phyloP scores from a whole-genome alignment of 1,140 invertebrate genomes.

The Ridgeia piscesae region DNA sequence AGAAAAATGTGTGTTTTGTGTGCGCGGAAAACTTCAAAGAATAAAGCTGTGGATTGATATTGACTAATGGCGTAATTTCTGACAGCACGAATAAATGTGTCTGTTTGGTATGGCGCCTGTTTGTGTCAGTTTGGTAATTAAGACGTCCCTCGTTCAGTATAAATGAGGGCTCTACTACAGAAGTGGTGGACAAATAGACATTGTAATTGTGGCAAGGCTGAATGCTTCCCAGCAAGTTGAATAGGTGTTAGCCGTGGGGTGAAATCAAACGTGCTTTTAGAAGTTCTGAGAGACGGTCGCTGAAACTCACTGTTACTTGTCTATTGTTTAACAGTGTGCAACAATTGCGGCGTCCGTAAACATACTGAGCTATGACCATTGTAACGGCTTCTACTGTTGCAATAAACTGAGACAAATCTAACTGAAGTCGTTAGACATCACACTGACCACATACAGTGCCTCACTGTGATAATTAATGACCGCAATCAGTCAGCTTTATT shows the following conservation, averaged over 20 bases:
- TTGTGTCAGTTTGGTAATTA: too few species aligned
- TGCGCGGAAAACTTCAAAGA: not conserved
- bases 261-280: not conserved
- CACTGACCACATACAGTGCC: not conserved
- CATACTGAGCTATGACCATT: not conserved
- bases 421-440: not conserved
- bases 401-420: not conserved
- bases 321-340: not conserved
- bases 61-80: not conserved
- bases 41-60: not conserved
- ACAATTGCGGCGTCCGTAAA: not conserved
- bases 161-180: too few species aligned
- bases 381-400: not conserved
- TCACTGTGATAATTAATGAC: not conserved
- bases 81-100: not conserved
- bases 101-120: not conserved
- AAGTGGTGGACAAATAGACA: too few species aligned
- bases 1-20: not conserved
- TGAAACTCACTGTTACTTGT: not conserved
- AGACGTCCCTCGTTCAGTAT: too few species aligned
- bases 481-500: not conserved
- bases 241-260: not conserved
- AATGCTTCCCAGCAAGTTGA: too few species aligned
- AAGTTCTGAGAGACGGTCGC: not conserved
- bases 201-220: too few species aligned